These are phyloP conservation scores for Zaprionus gabonicus DNA, from an alignment of 1,140 invertebrate genomes.

Conservation along the genomic window DNA sequence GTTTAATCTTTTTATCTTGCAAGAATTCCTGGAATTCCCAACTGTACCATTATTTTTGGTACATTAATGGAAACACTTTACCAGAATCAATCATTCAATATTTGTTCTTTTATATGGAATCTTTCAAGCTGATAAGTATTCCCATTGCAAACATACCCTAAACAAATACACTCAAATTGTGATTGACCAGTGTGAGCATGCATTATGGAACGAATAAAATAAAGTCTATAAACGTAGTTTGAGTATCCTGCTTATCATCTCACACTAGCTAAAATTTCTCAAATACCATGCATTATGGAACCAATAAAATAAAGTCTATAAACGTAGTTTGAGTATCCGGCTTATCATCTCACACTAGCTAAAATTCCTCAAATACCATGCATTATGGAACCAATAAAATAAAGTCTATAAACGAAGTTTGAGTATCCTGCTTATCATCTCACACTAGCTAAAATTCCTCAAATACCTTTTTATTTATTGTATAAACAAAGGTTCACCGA, in stretches of 20 bases:
- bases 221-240: background rate
- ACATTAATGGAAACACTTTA: no score
- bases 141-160: background rate
- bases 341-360: background rate
- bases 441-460: background rate
- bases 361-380: background rate
- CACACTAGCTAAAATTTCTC: background rate
- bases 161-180: background rate
- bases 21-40: no score
- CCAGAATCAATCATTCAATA: no score
- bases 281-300: background rate
- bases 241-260: background rate
- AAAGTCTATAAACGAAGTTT: background rate
- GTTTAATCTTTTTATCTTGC: no score
- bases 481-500: slow-evolving; percentile 1
- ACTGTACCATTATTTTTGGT: no score
- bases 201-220: background rate
- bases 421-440: background rate
- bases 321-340: background rate
- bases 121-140: background rate
- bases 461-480: background rate
- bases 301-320: background rate
- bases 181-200: background rate
- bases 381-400: background rate
- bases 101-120: background rate